phyloP scores from a whole-genome alignment of 2,113 vertebrate genomes.

The Crocuta crocuta region DNA sequence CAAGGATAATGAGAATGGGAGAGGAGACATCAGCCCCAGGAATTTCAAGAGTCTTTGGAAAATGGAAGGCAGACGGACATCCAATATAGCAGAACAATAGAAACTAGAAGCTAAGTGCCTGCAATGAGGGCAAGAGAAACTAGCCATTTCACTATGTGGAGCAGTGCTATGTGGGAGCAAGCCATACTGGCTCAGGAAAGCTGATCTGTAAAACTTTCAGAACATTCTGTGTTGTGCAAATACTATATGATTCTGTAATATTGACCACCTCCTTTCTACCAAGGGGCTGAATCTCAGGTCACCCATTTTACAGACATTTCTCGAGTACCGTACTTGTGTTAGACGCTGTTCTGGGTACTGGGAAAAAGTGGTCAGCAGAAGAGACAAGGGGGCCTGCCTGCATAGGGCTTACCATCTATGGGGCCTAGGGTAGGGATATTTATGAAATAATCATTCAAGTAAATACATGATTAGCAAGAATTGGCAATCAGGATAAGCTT shows the following conservation, averaged over 20 bases:
- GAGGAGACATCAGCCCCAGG: background rate
- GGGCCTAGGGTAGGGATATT: background rate
- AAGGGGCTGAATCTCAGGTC: background rate
- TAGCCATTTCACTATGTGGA: background rate
- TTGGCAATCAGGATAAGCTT: background rate
- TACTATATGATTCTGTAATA: background rate
- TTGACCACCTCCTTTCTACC: background rate
- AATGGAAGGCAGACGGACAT: background rate
- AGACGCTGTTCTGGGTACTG: background rate
- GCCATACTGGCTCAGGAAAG: background rate
- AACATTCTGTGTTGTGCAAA: background rate
- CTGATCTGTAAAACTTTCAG: background rate
- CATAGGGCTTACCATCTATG: background rate
- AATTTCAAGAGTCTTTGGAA: background rate
- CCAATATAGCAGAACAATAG: background rate
- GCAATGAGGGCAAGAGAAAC: background rate
- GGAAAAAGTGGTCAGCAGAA: background rate
- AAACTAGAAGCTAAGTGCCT: background rate
- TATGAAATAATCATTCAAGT: background rate
- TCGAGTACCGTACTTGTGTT: background rate
- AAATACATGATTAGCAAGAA: background rate
- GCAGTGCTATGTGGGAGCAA: background rate
- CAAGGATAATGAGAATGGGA: background rate
- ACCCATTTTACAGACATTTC: background rate
- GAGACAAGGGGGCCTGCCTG: background rate